Percentiles rank a stretch among this genome's conserved stretches.
These are phyloP conservation scores for Phocoena phocoena DNA, from an alignment of 2,113 vertebrate genomes.

Conservation along the genomic window DNA sequence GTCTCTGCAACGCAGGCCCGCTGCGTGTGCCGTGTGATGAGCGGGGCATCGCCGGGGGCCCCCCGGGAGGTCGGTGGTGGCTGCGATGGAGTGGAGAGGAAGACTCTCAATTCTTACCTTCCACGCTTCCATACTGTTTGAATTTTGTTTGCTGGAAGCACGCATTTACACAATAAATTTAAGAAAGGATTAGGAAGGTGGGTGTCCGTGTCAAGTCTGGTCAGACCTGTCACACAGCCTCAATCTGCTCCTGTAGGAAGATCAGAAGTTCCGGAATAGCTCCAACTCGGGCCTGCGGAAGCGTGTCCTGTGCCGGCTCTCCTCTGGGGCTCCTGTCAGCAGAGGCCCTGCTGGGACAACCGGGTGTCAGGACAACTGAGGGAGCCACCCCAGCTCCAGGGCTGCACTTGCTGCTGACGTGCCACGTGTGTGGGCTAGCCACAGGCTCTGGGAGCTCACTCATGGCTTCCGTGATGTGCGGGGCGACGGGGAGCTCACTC, in stretches of 20 bases:
- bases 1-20: not conserved
- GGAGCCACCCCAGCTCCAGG: not conserved
- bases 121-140: not conserved
- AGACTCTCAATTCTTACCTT: not conserved
- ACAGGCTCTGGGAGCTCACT: not conserved
- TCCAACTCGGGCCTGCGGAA: not conserved
- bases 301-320: not conserved
- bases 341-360: not conserved
- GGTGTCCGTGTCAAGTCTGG: slow-evolving; percentile 22
- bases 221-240: not conserved
- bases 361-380: not conserved
- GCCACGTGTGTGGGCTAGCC: not conserved
- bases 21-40: not conserved
- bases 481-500: not conserved
- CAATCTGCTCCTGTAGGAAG: not conserved
- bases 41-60: not conserved
- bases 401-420: not conserved
- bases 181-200: slow-evolving; percentile 34
- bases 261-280: not conserved
- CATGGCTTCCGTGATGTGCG: not conserved
- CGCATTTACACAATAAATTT: not conserved
- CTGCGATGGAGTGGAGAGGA: not conserved
- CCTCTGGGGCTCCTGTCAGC: not conserved
- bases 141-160: slow-evolving; percentile 6
- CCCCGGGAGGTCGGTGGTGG: not conserved